These are phyloP conservation scores for Hymenochirus boettgeri DNA, from an alignment of 2,113 vertebrate genomes.

Conservation along the genomic window DNA sequence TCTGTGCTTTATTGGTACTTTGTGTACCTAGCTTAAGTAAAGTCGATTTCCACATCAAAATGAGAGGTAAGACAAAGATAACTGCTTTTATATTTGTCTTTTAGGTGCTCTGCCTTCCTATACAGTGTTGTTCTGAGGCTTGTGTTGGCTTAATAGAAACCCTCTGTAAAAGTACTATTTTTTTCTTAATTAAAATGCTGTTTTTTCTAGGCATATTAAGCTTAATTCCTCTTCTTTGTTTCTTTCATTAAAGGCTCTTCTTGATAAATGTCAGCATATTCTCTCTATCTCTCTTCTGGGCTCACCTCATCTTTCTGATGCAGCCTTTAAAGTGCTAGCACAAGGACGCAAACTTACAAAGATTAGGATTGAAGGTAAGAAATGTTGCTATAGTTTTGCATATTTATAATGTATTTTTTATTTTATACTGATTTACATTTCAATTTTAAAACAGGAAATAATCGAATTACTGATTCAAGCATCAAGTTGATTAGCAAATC, in stretches of 20 bases:
- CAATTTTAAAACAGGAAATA: conserved; percentile 61
- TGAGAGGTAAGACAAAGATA: too few relatives aligned
- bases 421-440: background rate
- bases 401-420: background rate
- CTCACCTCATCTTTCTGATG: conserved; percentile 65
- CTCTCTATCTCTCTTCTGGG: conserved; percentile 62
- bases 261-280: conserved; percentile 61
- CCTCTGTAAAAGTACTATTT: too few relatives aligned
- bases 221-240: too few relatives aligned
- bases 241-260: conserved; percentile 66
- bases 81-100: too few relatives aligned
- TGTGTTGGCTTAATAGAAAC: too few relatives aligned
- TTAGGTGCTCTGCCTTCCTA: too few relatives aligned
- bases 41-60: too few relatives aligned
- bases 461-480: conserved; percentile 65
- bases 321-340: conserved; percentile 61
- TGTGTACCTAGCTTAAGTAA: too few relatives aligned
- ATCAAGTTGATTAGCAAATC: conserved; percentile 63
- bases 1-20: too few relatives aligned
- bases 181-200: background rate
- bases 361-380: conserved; percentile 64
- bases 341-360: conserved; percentile 58
- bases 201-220: too few relatives aligned
- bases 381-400: conserved; percentile 8
- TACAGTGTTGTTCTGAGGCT: too few relatives aligned